Base-by-base conservation (phyloP, 2,113 vertebrate genomes). In the Hippocampus guttulatus region DNA sequence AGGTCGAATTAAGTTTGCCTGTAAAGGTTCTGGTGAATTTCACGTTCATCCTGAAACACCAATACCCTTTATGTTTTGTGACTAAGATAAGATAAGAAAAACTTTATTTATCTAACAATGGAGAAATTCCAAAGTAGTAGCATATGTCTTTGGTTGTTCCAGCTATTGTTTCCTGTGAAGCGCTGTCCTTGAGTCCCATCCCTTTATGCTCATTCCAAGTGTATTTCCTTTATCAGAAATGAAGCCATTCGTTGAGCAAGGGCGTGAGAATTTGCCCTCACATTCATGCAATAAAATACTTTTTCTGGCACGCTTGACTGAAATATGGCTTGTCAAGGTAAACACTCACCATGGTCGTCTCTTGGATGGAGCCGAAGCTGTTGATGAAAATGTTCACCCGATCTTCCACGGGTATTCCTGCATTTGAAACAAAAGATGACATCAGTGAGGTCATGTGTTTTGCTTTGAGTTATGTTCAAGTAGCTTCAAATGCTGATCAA, bases 341-440 rank as follows among this genome's bases (percentile, higher is more conserved):
- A 58, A 57, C 69, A 79, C 92, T 95, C 93, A 98, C 97, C 97
- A 99, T 99, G 33, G 97, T 99, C 33, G 97, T 98, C 85, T 99
- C 97, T 83, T 99, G 97, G 89, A 99, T 99, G 51, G 97, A 99
- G 57, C 97, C 97, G 88, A 99, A 99, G 84, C 96, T 99, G 92
- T 99, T 99, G 91, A 99, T 99, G 91, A 99, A 99, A 88, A 99
- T 99, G 83, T 99, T 99, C 77, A 99, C 96, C 78, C 94, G 92
- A 76, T 98, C 97, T 83, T 99, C 97, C 1, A 99, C 96, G 67
- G 97, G 97, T 85, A 96, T 96, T 58, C 96, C 97, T 99, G 80
- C 10, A 85, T 78, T 69, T 2, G 18, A 60, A 16, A 85, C 25
- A 43, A 64, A 64, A 41, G 15, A 64, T 12, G 21, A 10, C 21